Conservation (phyloP, 2,113 vertebrate species). For the Neofelis nebulosa region DNA sequence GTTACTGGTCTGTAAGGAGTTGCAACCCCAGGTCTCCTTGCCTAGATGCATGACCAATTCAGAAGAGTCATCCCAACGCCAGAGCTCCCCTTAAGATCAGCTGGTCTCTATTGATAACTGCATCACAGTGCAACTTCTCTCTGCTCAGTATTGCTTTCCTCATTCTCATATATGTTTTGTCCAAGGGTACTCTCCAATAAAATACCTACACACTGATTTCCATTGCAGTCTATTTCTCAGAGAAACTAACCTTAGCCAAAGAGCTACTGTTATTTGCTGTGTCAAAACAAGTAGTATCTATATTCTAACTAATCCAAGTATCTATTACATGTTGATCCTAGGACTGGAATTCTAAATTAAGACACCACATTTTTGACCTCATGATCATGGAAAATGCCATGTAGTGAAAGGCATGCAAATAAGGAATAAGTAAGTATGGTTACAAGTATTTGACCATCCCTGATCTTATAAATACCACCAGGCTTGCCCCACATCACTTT, state of each 20-base stretch:
- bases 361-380: neutral
- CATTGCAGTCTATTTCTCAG: neutral
- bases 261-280: neutral
- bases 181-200: neutral
- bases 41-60: neutral
- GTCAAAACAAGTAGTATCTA: neutral
- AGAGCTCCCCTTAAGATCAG: fast-evolving
- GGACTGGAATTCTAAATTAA: neutral
- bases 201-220: neutral
- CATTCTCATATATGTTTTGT: neutral
- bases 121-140: neutral
- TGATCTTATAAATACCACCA: neutral
- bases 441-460: neutral
- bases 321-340: neutral
- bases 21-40: neutral
- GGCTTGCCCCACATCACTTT: neutral
- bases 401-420: neutral
- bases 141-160: neutral
- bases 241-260: neutral
- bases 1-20: neutral
- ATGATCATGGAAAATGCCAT: neutral
- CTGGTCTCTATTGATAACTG: neutral
- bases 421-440: neutral
- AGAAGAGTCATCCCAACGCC: neutral
- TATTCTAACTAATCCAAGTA: slow-evolving; percentile 19